Evolutionary conservation across 1,140 invertebrate genomes (phyloP), one percentile per base, ranked within the genome.

Genomic region (Ceratina calcarata): DNA sequence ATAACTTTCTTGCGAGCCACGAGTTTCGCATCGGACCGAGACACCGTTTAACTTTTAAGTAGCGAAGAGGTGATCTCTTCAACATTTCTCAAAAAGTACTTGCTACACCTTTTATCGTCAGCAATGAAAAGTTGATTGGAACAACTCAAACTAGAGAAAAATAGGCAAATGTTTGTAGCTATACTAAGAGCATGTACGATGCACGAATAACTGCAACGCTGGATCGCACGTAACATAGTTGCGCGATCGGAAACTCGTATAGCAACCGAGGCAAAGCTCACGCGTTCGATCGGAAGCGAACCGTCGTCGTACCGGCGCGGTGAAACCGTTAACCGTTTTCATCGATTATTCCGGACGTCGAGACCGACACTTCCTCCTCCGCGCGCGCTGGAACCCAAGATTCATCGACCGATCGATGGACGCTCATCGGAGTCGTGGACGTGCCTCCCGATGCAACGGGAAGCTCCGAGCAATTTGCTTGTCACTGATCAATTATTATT

Each of bases 301-400:
- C 37, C 55, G 83, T 78, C 75, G 80, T 67, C 71, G 73, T 68
- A 55, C 53, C 66, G 71, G 37, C 10, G 10, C 37, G 6, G 37
- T 45, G 37, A 45, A 68, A 85, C 87, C 88, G 88, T 90, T 90
- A 90, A 71, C 64, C 81, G 75, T 73, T 84, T 86, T 84, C 88
- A 90, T 90, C 88, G 86, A 20, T 85, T 88, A 89, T 89, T 89
- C 89, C 82, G 79, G 73, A 85, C 86, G 77, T 79, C 74, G 81
- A 77, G 71, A 81, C 32, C 73, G 78, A 80, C 82, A 70, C 78
- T 90, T 90, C 89, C 88, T 89, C 80, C 66, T 82, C 71, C 70
- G 58, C 62, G 71, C 76, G 66, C 53, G 77, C 60, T 68, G 82
- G 60, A 70, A 77, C 57, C 10, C 53, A 32, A 51, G 76, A 78